Conservation (phyloP, 2,113 vertebrate species). For the Muscicapa adusta region DNA sequence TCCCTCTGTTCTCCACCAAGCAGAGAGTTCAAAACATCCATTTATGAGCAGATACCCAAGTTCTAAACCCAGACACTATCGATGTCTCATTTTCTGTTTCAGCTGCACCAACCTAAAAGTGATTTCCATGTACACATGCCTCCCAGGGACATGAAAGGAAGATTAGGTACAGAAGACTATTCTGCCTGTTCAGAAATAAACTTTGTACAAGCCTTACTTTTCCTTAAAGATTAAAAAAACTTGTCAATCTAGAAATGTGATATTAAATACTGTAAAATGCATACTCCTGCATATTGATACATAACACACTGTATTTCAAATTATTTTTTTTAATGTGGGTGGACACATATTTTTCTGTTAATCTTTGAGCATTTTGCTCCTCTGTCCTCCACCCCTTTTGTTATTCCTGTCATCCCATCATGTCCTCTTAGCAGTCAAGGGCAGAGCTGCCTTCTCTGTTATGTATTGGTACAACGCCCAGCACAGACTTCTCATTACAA, state of each 20-base stretch:
- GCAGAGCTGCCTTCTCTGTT: slow-evolving; percentile 19
- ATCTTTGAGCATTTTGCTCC: neutral
- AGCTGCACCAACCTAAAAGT: neutral
- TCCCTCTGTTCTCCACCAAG: neutral
- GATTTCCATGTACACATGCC: neutral
- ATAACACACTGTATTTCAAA: neutral
- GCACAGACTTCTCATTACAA: neutral
- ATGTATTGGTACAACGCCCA: slow-evolving; percentile 26
- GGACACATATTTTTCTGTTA: neutral
- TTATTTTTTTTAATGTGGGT: neutral
- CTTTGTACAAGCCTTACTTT: neutral
- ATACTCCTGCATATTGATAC: neutral
- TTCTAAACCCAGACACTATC: neutral
- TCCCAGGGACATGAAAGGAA: neutral
- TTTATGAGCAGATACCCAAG: neutral
- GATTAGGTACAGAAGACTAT: neutral
- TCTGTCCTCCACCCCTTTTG: slow-evolving; percentile 22
- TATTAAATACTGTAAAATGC: neutral
- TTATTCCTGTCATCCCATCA: neutral
- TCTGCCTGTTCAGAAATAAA: neutral
- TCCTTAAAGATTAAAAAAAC: neutral
- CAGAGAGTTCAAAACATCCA: neutral
- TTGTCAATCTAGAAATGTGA: neutral
- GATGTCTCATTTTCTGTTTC: neutral
- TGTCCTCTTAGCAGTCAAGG: neutral